Evolutionary conservation across 2,113 vertebrate species (phyloP).

Genomic region (Callopanchax toddi): DNA sequence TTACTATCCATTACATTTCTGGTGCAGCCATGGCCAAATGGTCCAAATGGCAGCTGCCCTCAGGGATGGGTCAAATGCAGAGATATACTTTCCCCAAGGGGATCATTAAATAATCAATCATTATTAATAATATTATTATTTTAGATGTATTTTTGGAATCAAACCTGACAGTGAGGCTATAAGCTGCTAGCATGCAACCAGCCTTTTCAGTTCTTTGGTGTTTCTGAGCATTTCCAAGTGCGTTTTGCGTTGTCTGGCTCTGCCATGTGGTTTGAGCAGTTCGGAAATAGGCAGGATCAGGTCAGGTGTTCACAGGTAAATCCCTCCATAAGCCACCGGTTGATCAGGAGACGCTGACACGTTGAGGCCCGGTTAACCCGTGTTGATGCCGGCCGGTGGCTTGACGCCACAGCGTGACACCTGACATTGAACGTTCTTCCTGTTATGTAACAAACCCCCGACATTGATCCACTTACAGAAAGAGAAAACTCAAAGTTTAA

Average conservation of each 20-base stretch:
- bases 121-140: too few species aligned
- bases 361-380: conserved; percentile 26
- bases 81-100: too few species aligned
- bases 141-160: conserved; percentile 36
- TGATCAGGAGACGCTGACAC: conserved; percentile 54
- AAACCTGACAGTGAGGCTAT: conserved; percentile 43
- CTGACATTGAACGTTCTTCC: conserved; percentile 15
- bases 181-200: conserved; percentile 14
- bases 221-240: conserved; percentile 4
- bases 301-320: conserved; percentile 60
- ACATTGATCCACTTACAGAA: neutral
- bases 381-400: conserved; percentile 21
- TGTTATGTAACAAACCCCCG: conserved; percentile 17
- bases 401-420: conserved; percentile 15
- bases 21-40: too few species aligned
- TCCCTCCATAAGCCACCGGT: conserved; percentile 62
- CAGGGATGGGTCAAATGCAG: too few species aligned
- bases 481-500: neutral
- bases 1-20: neutral
- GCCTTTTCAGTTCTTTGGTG: conserved; percentile 15
- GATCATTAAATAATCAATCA: too few species aligned
- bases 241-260: conserved; percentile 9
- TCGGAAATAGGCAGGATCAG: conserved; percentile 66
- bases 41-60: too few species aligned
- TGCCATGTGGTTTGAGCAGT: conserved; percentile 41